Evolutionary conservation across 2,113 vertebrate genomes (phyloP).

Genomic region (Illadopsis cleaveri): DNA sequence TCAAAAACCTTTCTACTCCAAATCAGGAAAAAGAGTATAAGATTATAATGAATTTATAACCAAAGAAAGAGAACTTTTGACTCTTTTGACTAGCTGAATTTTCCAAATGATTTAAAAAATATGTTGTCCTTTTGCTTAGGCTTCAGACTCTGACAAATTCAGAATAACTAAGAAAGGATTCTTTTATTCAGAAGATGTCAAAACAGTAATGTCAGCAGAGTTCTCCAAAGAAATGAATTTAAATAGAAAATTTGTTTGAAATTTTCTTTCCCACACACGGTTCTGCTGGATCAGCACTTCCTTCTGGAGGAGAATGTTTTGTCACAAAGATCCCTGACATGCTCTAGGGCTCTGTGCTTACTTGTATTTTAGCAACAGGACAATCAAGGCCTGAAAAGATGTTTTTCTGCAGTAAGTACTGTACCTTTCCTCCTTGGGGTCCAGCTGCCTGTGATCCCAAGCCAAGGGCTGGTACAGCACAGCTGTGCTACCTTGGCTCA

Average conservation of each 20-base stretch:
- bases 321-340: background rate
- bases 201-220: background rate
- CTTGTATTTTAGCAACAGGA: background rate
- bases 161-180: background rate
- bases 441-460: background rate
- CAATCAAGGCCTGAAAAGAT: background rate
- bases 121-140: background rate
- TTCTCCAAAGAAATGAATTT: background rate
- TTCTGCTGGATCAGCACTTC: background rate
- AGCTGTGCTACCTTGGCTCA: background rate
- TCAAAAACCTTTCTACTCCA: background rate
- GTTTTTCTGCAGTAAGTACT: background rate
- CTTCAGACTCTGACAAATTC: background rate
- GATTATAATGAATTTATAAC: background rate
- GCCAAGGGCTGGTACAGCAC: background rate
- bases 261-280: background rate
- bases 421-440: background rate
- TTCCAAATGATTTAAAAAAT: conserved; percentile 9
- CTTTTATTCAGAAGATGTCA: conserved; percentile 24
- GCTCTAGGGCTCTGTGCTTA: background rate
- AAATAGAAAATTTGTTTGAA: background rate
- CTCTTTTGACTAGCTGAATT: background rate
- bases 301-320: background rate
- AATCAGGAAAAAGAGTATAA: background rate
- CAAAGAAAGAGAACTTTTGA: background rate